Evolutionary conservation across 64 coral and sea anemone species (phyloP), one percentile per base, ranked within the genome.

Genomic region (Anthopleura sola): DNA sequence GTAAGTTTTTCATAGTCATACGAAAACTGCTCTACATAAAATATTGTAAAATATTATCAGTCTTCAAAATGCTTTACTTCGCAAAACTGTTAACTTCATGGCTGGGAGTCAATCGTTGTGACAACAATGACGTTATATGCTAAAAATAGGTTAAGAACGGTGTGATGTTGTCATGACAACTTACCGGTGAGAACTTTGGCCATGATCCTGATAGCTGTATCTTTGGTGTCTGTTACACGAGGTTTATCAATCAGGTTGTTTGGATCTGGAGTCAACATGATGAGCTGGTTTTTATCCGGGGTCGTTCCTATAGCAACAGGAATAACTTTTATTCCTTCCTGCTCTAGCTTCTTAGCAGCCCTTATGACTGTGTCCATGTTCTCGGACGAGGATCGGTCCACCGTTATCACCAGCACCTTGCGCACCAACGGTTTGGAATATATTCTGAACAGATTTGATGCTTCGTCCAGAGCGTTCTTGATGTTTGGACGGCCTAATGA

Each of bases 171-270:
- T 53, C 6, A 24, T 76, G 74, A 76, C 74, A 37, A 79, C 76
- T 55, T 60, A 94, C 93, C 93, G 71, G 86, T 90, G 24, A 37
- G 44, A 23, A 90, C 85, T 87, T 94, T 90, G 4, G 83, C 69
- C 68, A 90, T 90, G 46, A 94, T 86, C 68, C 87, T 90, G 21
- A 78, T 88, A 37, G 85, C 88, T 36, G 88, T 81, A 58, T 84
- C 88, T 15, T 83, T 36, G 36, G 62, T 84, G 77, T 90, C 62
- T 31, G 31, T 81, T 44, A 39, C 82, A 37, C 36, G 78, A 16
- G 49, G 62, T 36, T 88, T 91, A 13, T 75, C 66, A 37, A 91
- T 82, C 75, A 91, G 40, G 62, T 91, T 86, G 50, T 83, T 76
- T 60, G 90, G 85, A 71, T 33, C 80, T 53, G 90, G 79, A 23